Conservation (phyloP, 2,113 vertebrate genomes). For the Orycteropus afer region DNA sequence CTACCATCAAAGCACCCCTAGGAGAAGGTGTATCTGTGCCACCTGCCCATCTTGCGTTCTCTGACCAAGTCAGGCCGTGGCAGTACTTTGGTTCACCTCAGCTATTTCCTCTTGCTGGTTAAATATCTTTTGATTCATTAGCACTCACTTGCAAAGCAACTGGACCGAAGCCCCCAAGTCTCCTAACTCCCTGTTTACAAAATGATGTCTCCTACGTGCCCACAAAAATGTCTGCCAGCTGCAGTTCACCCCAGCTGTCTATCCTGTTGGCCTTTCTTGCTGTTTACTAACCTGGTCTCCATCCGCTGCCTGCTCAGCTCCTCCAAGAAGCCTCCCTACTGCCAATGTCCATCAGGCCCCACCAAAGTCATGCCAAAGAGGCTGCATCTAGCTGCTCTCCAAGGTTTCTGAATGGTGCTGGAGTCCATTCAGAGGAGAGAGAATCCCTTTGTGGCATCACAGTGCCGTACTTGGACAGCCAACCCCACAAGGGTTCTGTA, state of each 20-base stretch:
- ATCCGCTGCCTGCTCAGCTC: neutral
- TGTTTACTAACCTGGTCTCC: conserved; percentile 2
- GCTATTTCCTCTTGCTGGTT: neutral
- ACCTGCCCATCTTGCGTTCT: neutral
- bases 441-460: neutral
- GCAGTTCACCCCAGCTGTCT: neutral
- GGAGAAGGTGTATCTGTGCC: neutral
- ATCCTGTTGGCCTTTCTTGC: neutral
- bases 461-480: neutral
- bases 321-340: neutral
- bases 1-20: neutral
- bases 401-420: neutral
- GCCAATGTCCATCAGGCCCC: neutral
- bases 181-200: neutral
- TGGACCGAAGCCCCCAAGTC: neutral
- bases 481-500: neutral
- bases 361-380: neutral
- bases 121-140: conserved; percentile 4
- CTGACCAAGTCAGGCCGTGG: neutral
- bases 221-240: neutral
- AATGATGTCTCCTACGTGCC: neutral
- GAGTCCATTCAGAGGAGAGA: neutral
- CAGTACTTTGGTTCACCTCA: neutral
- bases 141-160: neutral
- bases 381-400: neutral